Conservation (phyloP, 2,113 vertebrate genomes). For the Scytalopus superciliaris region DNA sequence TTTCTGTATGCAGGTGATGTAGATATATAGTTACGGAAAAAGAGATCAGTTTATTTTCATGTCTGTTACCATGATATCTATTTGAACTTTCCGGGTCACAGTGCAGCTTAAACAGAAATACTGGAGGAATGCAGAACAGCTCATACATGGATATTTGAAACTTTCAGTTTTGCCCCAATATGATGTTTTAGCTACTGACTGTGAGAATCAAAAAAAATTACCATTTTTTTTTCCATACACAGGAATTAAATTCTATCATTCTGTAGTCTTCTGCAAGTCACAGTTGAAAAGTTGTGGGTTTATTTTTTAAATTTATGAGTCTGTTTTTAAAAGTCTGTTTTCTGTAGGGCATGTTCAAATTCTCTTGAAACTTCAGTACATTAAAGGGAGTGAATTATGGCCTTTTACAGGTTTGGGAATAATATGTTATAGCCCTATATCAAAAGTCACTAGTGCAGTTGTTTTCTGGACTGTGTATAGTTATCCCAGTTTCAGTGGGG, state of each 20-base stretch:
- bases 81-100: not conserved
- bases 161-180: not conserved
- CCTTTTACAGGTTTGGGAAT: not conserved
- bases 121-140: not conserved
- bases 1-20: not conserved
- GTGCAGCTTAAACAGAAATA: not conserved
- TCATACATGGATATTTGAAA: not conserved
- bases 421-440: not conserved
- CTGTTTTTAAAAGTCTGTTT: not conserved
- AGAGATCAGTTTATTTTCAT: not conserved
- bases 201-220: not conserved
- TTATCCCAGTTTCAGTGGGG: not conserved
- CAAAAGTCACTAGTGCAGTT: not conserved
- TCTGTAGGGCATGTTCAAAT: not conserved
- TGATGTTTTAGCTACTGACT: not conserved
- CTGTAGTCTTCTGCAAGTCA: not conserved
- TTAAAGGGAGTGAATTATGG: not conserved
- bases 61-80: not conserved
- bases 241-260: not conserved
- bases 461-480: not conserved
- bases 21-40: not conserved
- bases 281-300: not conserved
- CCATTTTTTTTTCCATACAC: not conserved
- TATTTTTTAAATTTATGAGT: not conserved
- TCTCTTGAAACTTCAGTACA: not conserved